Conservation (phyloP, 2,888 invertebrate genomes). For the Nysson spinosus region DNA sequence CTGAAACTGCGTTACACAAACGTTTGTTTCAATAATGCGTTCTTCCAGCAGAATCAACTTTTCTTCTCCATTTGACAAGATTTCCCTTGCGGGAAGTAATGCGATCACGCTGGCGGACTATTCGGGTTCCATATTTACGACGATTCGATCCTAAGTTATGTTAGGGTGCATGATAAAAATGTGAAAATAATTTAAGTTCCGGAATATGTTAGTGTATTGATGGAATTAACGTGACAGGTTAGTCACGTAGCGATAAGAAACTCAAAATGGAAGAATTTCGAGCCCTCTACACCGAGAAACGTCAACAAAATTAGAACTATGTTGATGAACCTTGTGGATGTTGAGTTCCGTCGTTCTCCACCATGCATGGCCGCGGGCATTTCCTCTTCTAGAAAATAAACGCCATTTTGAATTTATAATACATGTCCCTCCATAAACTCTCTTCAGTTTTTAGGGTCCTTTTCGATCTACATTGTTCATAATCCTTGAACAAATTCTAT, state of each 20-base stretch:
- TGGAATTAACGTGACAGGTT: conserved; percentile 7
- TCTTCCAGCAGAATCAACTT: no score
- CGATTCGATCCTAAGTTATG: background rate
- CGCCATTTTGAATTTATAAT: background rate
- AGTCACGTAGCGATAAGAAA: conserved; percentile 44
- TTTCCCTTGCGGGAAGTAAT: no score
- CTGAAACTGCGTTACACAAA: no score
- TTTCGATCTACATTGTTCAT: background rate
- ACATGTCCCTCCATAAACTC: background rate
- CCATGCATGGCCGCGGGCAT: conserved; percentile 69
- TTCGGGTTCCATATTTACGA: background rate
- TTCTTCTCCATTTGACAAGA: no score
- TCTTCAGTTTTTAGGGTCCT: background rate
- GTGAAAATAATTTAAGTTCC: conserved; percentile 10
- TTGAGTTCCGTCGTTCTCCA: conserved; percentile 60
- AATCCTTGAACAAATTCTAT: no score
- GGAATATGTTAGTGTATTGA: conserved; percentile 12
- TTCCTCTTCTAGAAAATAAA: conserved; percentile 61
- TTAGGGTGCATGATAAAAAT: background rate
- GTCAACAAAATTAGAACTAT: conserved; percentile 41
- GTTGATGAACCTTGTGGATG: conserved; percentile 48
- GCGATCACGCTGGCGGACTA: no score
- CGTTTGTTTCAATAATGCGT: no score
- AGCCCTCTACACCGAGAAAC: conserved; percentile 29
- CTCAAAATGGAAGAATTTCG: conserved; percentile 26